A percentile compares a stretch with the other conserved stretches of the same genome.
These are phyloP conservation scores for Lepidocyrtinus sp. DNA, from an alignment of 2,888 invertebrate genomes.

Conservation along the genomic window DNA sequence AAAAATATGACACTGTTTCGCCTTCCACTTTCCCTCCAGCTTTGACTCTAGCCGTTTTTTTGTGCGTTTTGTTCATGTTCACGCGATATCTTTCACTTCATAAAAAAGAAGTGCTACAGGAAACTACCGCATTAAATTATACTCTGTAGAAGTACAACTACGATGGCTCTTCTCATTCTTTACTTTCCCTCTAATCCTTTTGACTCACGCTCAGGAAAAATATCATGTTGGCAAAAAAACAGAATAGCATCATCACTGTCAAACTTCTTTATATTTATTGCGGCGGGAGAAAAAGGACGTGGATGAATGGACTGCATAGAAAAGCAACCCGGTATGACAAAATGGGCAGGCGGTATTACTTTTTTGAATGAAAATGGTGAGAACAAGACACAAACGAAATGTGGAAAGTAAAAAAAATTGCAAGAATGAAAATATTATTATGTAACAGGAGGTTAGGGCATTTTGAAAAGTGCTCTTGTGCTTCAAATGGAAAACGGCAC, in stretches of 20 bases:
- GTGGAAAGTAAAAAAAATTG: too few species aligned
- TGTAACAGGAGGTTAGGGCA: too few species aligned
- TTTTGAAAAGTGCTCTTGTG: too few species aligned
- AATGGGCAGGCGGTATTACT: too few species aligned
- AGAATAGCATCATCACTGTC: conserved; percentile 12
- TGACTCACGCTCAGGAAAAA: neutral
- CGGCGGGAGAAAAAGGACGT: neutral
- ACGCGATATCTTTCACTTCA: conserved; percentile 31
- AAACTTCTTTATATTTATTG: conserved; percentile 18
- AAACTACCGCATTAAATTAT: conserved; percentile 45
- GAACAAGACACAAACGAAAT: too few species aligned
- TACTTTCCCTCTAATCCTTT: neutral
- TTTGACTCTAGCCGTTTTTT: neutral
- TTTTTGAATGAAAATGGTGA: too few species aligned
- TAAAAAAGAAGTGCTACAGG: conserved; percentile 25
- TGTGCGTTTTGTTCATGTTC: conserved; percentile 26
- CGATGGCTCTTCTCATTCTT: neutral
- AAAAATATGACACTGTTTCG: neutral
- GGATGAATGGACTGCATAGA: too few species aligned
- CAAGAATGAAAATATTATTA: too few species aligned
- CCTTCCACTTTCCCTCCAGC: neutral
- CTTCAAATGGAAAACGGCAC: too few species aligned
- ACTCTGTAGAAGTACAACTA: conserved; percentile 1
- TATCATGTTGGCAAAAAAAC: neutral
- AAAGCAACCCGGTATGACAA: too few species aligned